Evolutionary conservation across 1,140 invertebrate genomes (phyloP), one percentile per base, ranked within the genome.

Genomic region (Cotesia chilonis): DNA sequence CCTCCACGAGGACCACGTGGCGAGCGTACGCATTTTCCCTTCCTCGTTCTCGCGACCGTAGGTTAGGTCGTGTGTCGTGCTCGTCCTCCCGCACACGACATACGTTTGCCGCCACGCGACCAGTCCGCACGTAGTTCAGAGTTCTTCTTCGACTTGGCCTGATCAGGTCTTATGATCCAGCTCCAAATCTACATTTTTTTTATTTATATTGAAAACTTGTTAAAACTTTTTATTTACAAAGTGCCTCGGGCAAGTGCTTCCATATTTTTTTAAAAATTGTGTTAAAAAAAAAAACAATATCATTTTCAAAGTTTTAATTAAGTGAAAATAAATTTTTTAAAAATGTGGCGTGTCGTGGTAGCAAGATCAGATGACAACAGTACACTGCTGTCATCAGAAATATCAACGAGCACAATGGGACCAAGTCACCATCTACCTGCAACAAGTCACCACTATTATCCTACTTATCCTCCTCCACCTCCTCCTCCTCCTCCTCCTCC

Each of bases 271-370:
- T 0, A 7, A 10, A 47, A 28, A 28, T 28, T 28, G 28, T 28
- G 28, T 28, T 28, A 1, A 28, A 28, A 2, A 28, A 28, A 1
- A 28, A 28, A 3, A 28, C 28, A 28, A 28, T 28, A 28, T 28
- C 28, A 28, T 28, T 28, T 28, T 28, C 1, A 28, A 28, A 28
- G 28, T 28, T 28, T 28, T 28, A 28, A 28, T 28, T 28, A 28
- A 28, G 28, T 28, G 28, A 28, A 17, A 20, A 57, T 10, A 17
- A 20, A 57, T 57, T 12, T 20, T 57, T 12, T 20, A 17, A 14
- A 78, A 78, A 87, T 89, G 87, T 89, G 88, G 88, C 83, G 87
- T 52, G 88, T 89, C 3, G 88, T 89, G 0, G 87, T 89, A 17
- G 87, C 87, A 2, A 78, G 87, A 38, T 84, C 85, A 2, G 83